These are phyloP conservation scores for Butastur rufipennis DNA, from an alignment of 2,113 vertebrate species.

Conservation along the genomic window DNA sequence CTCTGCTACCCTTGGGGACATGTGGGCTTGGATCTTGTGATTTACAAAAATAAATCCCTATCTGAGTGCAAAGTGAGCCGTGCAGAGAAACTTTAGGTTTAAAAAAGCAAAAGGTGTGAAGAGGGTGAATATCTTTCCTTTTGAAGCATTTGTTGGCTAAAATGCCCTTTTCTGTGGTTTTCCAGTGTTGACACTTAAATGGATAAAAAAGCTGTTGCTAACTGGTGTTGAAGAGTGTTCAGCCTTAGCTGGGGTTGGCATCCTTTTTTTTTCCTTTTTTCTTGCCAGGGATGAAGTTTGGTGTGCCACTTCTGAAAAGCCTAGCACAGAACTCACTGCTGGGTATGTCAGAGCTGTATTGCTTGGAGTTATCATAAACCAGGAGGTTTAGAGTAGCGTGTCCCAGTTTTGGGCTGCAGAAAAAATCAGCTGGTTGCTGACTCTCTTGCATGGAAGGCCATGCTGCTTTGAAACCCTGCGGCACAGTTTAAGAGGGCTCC, in stretches of 20 bases:
- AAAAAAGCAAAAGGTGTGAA: background rate
- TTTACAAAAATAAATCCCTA: background rate
- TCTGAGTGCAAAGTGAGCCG: background rate
- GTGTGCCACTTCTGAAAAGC: background rate
- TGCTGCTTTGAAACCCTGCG: rapidly evolving
- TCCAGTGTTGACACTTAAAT: background rate
- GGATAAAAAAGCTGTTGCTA: background rate
- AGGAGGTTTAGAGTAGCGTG: background rate
- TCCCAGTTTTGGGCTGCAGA: background rate
- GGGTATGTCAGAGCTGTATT: background rate
- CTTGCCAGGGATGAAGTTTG: background rate
- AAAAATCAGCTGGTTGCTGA: background rate
- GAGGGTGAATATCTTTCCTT: background rate
- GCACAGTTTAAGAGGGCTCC: background rate
- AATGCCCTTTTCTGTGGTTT: background rate
- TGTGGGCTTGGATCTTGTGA: background rate
- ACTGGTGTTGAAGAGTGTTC: background rate
- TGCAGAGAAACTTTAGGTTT: background rate
- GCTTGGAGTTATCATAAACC: background rate
- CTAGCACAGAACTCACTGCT: background rate
- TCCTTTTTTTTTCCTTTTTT: background rate
- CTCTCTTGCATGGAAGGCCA: background rate
- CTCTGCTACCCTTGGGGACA: background rate
- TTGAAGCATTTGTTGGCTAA: background rate
- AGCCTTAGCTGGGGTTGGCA: background rate